Base-by-base conservation (phyloP, 2,113 vertebrate species). In the Clarias magur region DNA sequence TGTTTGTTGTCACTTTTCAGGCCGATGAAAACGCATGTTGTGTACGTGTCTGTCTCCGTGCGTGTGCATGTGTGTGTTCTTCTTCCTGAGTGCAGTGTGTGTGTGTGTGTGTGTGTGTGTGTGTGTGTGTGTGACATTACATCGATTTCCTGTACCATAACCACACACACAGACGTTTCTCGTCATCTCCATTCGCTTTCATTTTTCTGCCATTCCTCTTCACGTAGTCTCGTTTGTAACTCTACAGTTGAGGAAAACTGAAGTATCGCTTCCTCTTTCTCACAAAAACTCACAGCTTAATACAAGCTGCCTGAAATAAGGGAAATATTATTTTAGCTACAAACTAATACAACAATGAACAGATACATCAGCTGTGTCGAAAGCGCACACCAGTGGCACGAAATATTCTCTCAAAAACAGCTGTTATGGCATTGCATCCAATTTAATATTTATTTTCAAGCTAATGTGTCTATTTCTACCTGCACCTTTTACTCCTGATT, bases 261-360 rank as follows among this genome's bases (percentile, higher is more conserved):
- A 56, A 57, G 76, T 79, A n/a, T 57, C 56, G 34, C 56, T 80
- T 59, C 78, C 78, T 34, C 56, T 80, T 80, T 80, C 48, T 78
- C 7, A 30, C 25, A 27, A 23, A 56, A n/a, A 27, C 12, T 3
- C 3, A 78, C 2, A 7, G 72, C 72, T 76, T 23, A 1, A 75
- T 11, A 25, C 42, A n/a, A 53, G 11, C 70, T 21, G 3, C 11
- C 73, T 54, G 23, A 16, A 76, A 16, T 3, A 56, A 53, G 17
- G 75, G 48, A 78, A 53, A 75, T 5, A 13, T 53, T 10, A 53
- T 12, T 56, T 78, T 30, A 56, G 2, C 30, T 57, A 59, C 76
- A 80, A 30, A 19, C 2, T 13, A 34, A 34, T 34, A 34, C 30
- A 34, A 34, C 30, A 34, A 34, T 34, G 30, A 34, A 2, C 54